Base-by-base conservation (phyloP, 2,888 invertebrate species). In the Gortyna flavago region DNA sequence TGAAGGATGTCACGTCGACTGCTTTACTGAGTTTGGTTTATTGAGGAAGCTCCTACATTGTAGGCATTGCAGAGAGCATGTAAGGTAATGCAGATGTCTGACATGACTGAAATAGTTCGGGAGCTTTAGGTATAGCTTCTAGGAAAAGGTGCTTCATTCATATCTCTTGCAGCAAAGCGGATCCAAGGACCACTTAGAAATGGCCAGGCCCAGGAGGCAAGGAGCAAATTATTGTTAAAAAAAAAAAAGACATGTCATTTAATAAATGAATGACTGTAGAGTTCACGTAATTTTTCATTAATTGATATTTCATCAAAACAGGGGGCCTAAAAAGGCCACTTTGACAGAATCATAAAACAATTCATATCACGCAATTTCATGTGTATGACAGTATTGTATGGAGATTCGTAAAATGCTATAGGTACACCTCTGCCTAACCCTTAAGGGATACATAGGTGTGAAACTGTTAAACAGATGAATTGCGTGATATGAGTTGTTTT, bases 1-100 rank as follows among this genome's bases (percentile, higher is more conserved):
- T 51, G 61, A 68, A 83, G 81, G 87, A 86, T 74, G 85, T 82
- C 74, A 82, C 79, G 86, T 84, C 67, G 48, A 66, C 54, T 54
- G 48, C 25, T 68, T 25, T 25, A 25, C 48, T 67, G 35, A 38
- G 29, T 59, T 62, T 48, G 41, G 48, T 83, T 83, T 84, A 84
- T 84, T 83, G 79, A 83, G 79, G 83, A 86, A 71, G 75, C 51
- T 66, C 65, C 16, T 59, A 74, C 73, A 83, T 61, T 65, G 66
- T 48, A 21, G 21, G 7, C 21, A 48, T 21, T 51, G 48, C 21
- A 51, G 48, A 21, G 21, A 8, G 48, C 48, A 48, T 48, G 48
- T 67, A 61, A 35, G 41, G n/a, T 44, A 54, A 38, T 44, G n/a
- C 62, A 78, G 72, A 74, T 85, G 64, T 77, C 64, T 48, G 65